These are phyloP conservation scores for Arizona elegans DNA, from an alignment of 2,113 vertebrate species.

Conservation along the genomic window DNA sequence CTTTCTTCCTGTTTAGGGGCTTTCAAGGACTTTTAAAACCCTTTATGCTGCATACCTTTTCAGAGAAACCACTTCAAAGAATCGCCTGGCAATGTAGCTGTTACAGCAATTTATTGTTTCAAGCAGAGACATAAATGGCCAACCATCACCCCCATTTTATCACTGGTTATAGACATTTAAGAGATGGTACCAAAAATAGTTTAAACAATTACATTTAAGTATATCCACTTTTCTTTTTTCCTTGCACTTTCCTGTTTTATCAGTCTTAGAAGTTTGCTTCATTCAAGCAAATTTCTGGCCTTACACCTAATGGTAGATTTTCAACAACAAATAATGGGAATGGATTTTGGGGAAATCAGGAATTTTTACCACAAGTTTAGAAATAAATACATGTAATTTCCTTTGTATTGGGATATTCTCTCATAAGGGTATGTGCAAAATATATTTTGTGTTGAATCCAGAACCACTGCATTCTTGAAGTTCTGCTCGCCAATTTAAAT, in stretches of 20 bases:
- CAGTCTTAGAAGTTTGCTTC: neutral
- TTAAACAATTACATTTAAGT: neutral
- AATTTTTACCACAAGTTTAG: neutral
- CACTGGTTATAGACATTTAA: neutral
- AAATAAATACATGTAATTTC: neutral
- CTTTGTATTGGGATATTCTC: neutral
- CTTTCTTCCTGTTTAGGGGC: neutral
- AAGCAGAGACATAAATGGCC: neutral
- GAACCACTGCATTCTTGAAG: neutral
- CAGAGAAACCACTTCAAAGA: neutral
- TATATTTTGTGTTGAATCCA: neutral
- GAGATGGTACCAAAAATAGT: neutral
- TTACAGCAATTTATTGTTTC: neutral
- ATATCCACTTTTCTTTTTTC: neutral
- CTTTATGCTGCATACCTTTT: neutral
- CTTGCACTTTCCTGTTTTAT: neutral
- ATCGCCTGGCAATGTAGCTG: neutral
- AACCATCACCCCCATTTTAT: neutral
- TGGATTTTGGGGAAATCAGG: neutral
- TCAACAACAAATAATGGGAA: neutral
- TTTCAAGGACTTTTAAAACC: conserved; percentile 1
- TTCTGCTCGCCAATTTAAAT: neutral
- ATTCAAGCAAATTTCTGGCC: neutral
- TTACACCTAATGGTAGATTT: neutral
- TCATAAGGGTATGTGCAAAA: neutral